Evolutionary conservation across 2,113 vertebrate species (phyloP).

Genomic region (Etheostoma cragini): DNA sequence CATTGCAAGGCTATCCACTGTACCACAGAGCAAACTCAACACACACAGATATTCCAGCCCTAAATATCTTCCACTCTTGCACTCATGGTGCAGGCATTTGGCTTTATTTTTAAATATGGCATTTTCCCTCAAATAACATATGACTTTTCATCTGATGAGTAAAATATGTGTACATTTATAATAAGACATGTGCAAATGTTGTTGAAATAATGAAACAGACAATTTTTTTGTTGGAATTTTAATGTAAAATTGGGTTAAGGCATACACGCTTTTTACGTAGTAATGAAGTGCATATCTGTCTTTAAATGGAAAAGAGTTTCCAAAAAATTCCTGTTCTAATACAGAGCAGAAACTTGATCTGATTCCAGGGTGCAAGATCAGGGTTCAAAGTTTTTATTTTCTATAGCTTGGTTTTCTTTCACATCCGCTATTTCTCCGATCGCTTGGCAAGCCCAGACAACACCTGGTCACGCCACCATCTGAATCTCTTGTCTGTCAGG

Average conservation of each 20-base stretch:
- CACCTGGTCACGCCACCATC: neutral
- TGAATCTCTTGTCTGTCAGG: neutral
- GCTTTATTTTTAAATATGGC: too few relatives aligned
- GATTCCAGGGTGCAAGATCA: neutral
- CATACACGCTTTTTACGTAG: neutral
- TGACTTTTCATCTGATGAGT: too few relatives aligned
- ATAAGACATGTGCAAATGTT: neutral
- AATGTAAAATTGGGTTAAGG: neutral
- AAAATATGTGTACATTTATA: too few relatives aligned
- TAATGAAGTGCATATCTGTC: neutral
- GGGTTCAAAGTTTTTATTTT: too few relatives aligned
- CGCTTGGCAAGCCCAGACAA: neutral
- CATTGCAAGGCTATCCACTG: too few relatives aligned
- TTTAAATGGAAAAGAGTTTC: neutral
- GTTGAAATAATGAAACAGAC: neutral
- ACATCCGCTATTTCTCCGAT: neutral
- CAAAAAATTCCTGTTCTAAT: neutral
- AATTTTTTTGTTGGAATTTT: neutral
- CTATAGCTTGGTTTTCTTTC: neutral
- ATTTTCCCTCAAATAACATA: too few relatives aligned
- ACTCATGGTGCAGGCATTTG: too few relatives aligned
- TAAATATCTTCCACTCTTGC: too few relatives aligned
- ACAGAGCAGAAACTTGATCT: too few relatives aligned
- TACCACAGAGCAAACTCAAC: too few relatives aligned
- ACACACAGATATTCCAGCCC: too few relatives aligned